Conservation (phyloP, 2,888 invertebrate genomes). For the Ernsta delagoae region DNA sequence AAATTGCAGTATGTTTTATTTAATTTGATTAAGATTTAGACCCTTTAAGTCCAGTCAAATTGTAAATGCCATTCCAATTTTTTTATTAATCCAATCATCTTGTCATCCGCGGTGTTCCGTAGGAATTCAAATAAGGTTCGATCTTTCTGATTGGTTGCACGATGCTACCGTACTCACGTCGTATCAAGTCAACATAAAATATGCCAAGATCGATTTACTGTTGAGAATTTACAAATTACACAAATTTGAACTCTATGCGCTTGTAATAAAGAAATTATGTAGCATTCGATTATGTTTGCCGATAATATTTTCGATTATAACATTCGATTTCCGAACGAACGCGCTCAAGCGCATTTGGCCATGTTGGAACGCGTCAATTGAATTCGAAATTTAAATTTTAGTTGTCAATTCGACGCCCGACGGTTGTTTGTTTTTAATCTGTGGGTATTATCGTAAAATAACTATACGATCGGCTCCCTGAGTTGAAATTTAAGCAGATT, state of each 20-base stretch:
- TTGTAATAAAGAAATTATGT: slow-evolving; percentile 14
- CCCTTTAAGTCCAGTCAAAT: not conserved
- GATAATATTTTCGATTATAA: slow-evolving; percentile 56
- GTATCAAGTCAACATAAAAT: slow-evolving; percentile 48
- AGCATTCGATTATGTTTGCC: slow-evolving; percentile 41
- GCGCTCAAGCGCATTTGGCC: slow-evolving; percentile 56
- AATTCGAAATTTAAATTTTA: slow-evolving; percentile 60
- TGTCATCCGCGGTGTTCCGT: slow-evolving; percentile 50
- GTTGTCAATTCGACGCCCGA: slow-evolving; percentile 66
- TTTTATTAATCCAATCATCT: slow-evolving; percentile 28
- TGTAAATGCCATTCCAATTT: slow-evolving; percentile 20
- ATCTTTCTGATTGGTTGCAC: slow-evolving; percentile 74
- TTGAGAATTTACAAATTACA: not conserved
- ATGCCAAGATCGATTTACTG: slow-evolving; percentile 40
- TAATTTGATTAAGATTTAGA: slow-evolving; percentile 15
- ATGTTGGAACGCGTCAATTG: slow-evolving; percentile 65
- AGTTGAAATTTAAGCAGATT: not conserved
- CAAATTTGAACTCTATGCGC: slow-evolving; percentile 38
- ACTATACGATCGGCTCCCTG: not conserved
- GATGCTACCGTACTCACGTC: slow-evolving; percentile 67
- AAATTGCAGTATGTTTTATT: slow-evolving; percentile 10
- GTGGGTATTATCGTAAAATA: not conserved
- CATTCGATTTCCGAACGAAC: slow-evolving; percentile 65
- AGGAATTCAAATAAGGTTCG: slow-evolving; percentile 68
- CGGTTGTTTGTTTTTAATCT: slow-evolving; percentile 41